phyloP scores from a whole-genome alignment of 1,140 invertebrate genomes.

The Drosophila simulans region DNA sequence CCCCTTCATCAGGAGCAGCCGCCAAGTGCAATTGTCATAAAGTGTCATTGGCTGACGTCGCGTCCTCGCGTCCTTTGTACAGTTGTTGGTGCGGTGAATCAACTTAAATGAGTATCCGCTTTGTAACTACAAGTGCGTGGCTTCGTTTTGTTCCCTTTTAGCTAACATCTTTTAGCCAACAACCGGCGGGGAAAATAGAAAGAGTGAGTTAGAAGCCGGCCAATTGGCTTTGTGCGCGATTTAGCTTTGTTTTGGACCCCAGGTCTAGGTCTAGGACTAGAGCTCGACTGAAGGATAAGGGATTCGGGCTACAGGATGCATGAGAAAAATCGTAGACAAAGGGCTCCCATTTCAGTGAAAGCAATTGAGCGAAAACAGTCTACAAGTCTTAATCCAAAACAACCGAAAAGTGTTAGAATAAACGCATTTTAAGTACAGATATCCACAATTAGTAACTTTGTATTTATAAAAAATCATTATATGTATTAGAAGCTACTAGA shows the following conservation, averaged over 20 bases:
- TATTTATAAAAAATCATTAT: neutral
- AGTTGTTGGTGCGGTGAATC: constrained; percentile 74
- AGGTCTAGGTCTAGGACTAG: constrained; percentile 49
- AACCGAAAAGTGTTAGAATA: neutral
- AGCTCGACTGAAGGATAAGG: neutral
- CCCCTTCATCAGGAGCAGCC: constrained; percentile 47
- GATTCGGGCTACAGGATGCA: too few species aligned
- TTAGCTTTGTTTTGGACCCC: constrained; percentile 53
- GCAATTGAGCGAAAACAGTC: neutral
- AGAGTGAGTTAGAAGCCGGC: constrained; percentile 9
- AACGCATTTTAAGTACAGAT: neutral
- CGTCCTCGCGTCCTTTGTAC: constrained; percentile 36
- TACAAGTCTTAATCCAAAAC: neutral
- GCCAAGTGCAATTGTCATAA: constrained; percentile 83
- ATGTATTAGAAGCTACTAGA: too few species aligned
- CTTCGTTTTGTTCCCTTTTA: constrained; percentile 44
- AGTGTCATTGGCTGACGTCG: constrained; percentile 80
- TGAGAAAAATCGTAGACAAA: neutral
- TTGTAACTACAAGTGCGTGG: constrained; percentile 67
- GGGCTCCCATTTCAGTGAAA: constrained; percentile 26
- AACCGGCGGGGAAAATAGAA: neutral
- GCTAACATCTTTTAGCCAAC: neutral
- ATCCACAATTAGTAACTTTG: neutral
- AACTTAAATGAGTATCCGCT: constrained; percentile 83
- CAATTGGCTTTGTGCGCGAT: constrained; percentile 65